Base-by-base conservation (phyloP, 2,113 vertebrate species). In the Ranitomeya imitator region DNA sequence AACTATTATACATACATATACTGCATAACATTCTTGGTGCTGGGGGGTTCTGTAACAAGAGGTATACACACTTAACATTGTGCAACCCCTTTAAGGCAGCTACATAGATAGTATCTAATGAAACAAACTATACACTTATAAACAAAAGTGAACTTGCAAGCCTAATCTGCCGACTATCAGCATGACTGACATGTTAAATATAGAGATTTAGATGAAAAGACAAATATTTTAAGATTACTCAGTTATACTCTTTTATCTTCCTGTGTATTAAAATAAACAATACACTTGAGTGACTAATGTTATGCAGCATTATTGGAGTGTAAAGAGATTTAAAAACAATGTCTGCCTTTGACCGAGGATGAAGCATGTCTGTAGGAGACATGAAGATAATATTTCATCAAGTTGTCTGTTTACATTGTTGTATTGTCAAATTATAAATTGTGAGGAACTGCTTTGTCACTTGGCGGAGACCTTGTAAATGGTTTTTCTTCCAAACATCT, bases 261-360 rank as follows among this genome's bases (percentile, higher is more conserved):
- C 26, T 63, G 37, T 82, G 31, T 82, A 74, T 93, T 81, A 91
- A 55, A 92, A 76, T 77, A 85, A 85, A 85, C 84, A 85, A 21
- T 45, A 19, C 45, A 61, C 55, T 76, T 85, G 71, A 77, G 55
- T 61, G 71, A 85, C 84, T 77, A 77, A 77, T 85, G 26, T 19
- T 37, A 61, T 85, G 84, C 84, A 45, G 31, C 51, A 18, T n/a
- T 77, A 85, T 60, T 85, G 54, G 61, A 76, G 69, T 85, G 85
- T 79, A 79, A 65, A 86, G 54, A 26, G 37, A 73, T 86, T 65
- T 65, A 65, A 54, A 86, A 61, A 77, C 74, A 80, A 80, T 86
- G 77, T 69, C 77, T 79, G 13, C 60, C 55, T 83, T 13, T 37
- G 14, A 81, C 79, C 63, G 79, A 61, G 67, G 55, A 74, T 74